Evolutionary conservation across 2,888 invertebrate genomes (phyloP), one percentile per base, ranked within the genome.

Genomic region (Oxytorus armatus): DNA sequence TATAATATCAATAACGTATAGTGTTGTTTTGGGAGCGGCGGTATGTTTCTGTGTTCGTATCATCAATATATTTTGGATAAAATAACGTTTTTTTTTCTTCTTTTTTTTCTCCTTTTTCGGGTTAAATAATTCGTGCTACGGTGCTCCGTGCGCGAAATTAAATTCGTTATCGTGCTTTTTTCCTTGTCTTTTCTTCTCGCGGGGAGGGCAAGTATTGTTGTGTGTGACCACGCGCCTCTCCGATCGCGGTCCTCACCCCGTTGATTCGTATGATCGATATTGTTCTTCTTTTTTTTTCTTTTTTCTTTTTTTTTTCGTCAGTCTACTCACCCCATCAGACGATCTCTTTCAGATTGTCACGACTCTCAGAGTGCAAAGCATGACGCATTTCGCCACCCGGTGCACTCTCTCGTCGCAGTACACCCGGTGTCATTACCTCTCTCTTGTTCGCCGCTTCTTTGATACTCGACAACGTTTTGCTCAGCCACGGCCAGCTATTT

Each of bases 401-500:
- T 21, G 93, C 92, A 85, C 93, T 93, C 29, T 93, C 93, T 5
- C 93, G 91, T 83, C 93, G 90, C 65, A 91, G 79, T 21, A 88
- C 85, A 0, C 87, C 85, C 0, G 92, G 79, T 66, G 85, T 82
- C 84, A 92, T 85, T 74, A 82, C 87, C 63, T 90, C 93, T 79
- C 89, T 90, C 84, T 95, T 95, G 87, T 95, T 95, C 10, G 95
- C 94, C 3, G 95, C 95, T 87, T 95, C 95, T 92, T 95, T 95
- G 86, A 95, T 95, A 36, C 95, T 95, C 86, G 94, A 95, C 91
- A 99, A 94, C 0, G 98, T 98, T 92, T 98, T 98, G 83, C 97
- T 97, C 69, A 99, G 94, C 99, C 99, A 99, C 25, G 98, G 96
- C 95, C 98, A 98, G 21, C 94, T 94, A 88, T 95, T 95, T 83